A percentile compares a stretch with the other conserved stretches of the same genome.
These are phyloP conservation scores for Pammene aurita DNA, from an alignment of 2,888 invertebrate species.

Conservation along the genomic window DNA sequence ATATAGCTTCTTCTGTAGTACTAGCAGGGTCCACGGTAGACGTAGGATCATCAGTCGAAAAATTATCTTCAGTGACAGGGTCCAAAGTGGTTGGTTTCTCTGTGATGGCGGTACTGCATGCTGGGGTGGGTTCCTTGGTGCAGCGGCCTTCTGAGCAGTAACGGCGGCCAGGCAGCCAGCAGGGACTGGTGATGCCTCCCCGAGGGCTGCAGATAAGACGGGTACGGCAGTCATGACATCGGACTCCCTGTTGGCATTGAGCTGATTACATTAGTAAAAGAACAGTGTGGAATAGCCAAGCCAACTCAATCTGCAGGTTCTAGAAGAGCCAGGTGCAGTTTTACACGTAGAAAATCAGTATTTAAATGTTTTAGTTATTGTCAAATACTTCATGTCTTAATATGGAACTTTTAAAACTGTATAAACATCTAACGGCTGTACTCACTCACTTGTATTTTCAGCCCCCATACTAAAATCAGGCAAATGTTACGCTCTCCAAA, in stretches of 20 bases:
- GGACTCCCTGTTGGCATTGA: constrained; percentile 31
- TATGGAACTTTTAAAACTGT: no score
- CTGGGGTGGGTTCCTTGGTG: constrained; percentile 36
- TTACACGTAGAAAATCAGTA: no score
- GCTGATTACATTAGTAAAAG: no score
- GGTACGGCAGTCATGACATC: constrained; percentile 42
- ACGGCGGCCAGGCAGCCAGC: constrained; percentile 31
- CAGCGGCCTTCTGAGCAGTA: constrained; percentile 44
- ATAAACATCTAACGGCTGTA: no score
- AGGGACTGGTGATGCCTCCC: constrained; percentile 38
- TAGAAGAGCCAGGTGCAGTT: no score
- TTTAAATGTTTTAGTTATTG: no score
- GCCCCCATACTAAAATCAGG: no score
- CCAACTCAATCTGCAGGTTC: no score
- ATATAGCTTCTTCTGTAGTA: background rate
- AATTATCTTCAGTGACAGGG: background rate
- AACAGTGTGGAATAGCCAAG: no score
- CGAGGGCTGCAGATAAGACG: constrained; percentile 40
- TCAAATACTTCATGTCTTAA: no score
- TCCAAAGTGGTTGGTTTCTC: background rate
- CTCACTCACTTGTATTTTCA: no score
- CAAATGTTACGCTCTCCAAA: no score
- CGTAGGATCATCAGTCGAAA: background rate
- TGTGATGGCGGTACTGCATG: background rate
- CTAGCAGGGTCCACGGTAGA: background rate